Evolutionary conservation across 92 coral and sea anemone species (phyloP), one percentile per base, ranked within the genome.

Genomic region (Pocillopora meandrina): DNA sequence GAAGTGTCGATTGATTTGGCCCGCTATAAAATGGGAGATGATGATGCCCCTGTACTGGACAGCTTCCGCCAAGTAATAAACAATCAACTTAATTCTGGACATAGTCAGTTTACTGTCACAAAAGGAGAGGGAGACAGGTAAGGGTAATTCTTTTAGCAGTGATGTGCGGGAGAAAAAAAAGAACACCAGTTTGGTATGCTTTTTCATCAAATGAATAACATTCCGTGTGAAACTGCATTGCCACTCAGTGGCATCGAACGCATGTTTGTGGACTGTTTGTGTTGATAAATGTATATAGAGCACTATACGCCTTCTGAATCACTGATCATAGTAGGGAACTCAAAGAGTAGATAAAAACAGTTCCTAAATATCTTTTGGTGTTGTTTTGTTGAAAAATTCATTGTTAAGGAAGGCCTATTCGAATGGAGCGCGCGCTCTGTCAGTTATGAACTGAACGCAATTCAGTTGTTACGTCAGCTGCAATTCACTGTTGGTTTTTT

Each of bases 111-210:
- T 56, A 69, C 69, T 33, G 87, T 89, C 2, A 80, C 83, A 12
- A 19, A 62, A 47, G 88, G 90, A 9, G 56, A 89, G 58, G 92
- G 88, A 33, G 88, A 91, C 65, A 90, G 86, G 86, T 84, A 63
- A 79, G 86, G 19, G 5, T 0, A 1, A 15, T 9, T 34, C 3
- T 2, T 35, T 17, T 15, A 19, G 52, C 72, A 15, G 49, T 42
- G 1, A 42, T 42, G 17, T 11, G 75, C 52, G n/a, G 17, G 88
- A 60, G 11, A 75, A 71, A n/a, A 23, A 23, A 23, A 23, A 23
- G 47, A 75, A 42, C 23, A 42, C 7, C 1, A 42, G 3, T 42
- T 63, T 84, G 68, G 49, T 77, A 21, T 77, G 88, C 36, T 76
- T 88, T 61, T 42, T 42, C 49, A 42, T 42, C 49, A 2, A 2